Percentiles rank a stretch among this genome's conserved stretches.
These are phyloP conservation scores for Glyphotaelius pellucidus DNA, from an alignment of 2,888 invertebrate genomes.

Conservation along the genomic window DNA sequence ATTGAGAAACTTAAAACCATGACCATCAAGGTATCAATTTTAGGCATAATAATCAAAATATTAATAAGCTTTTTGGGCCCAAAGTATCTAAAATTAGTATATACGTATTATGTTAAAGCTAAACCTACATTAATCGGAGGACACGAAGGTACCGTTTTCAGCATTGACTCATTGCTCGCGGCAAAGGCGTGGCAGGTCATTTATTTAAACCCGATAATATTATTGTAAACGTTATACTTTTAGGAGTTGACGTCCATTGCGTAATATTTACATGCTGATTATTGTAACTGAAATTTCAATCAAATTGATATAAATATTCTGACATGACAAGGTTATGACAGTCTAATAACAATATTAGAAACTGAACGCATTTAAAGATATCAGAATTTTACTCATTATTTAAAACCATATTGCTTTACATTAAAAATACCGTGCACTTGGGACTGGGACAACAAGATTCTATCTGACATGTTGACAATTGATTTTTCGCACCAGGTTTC, in stretches of 20 bases:
- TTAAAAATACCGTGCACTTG: neutral
- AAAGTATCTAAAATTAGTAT: neutral
- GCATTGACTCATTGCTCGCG: constrained; percentile 6
- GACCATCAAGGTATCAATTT: constrained; percentile 16
- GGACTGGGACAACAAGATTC: too few relatives aligned
- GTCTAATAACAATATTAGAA: neutral
- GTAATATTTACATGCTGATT: neutral
- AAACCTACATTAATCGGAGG: neutral
- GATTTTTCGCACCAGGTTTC: too few relatives aligned
- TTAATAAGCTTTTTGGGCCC: neutral
- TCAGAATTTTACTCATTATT: neutral
- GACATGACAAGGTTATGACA: neutral
- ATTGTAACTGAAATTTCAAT: neutral
- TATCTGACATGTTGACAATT: too few relatives aligned
- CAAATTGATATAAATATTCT: neutral
- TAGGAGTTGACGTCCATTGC: neutral
- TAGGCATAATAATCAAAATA: neutral
- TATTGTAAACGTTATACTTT: neutral
- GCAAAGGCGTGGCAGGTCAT: constrained; percentile 20
- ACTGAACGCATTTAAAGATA: neutral
- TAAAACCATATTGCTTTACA: too few relatives aligned
- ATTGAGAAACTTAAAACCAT: neutral
- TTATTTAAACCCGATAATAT: neutral
- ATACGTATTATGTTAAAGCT: neutral
- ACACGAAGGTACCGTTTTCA: neutral